phyloP scores from a whole-genome alignment of 2,797 vertebrate genomes.

The Rhynchotus rufescens region DNA sequence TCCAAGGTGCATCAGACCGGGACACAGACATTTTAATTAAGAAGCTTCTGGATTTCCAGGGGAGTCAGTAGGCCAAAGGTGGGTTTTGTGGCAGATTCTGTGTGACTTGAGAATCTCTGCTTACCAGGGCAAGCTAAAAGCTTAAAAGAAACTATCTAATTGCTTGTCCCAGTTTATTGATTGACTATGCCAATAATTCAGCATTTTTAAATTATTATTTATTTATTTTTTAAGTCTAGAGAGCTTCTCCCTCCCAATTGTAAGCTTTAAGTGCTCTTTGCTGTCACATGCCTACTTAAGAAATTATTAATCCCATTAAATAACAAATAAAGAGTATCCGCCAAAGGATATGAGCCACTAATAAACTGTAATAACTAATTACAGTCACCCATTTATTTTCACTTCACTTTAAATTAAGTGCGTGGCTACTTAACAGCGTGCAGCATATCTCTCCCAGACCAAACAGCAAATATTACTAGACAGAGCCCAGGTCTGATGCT shows the following conservation, averaged over 20 bases:
- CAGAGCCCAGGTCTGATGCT: constrained; percentile 47
- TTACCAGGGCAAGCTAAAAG: background rate
- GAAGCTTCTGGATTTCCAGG: background rate
- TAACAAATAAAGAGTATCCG: background rate
- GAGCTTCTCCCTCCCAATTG: fast-evolving
- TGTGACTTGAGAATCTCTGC: background rate
- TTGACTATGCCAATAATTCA: background rate
- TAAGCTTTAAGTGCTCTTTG: background rate
- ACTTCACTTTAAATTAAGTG: constrained; percentile 57
- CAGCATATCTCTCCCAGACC: background rate
- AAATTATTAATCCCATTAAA: constrained; percentile 53
- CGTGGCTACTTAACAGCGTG: constrained; percentile 46
- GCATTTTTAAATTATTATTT: background rate
- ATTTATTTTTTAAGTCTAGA: background rate
- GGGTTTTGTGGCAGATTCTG: background rate
- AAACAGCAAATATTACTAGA: background rate
- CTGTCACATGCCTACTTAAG: constrained; percentile 35
- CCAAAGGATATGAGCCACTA: constrained; percentile 27
- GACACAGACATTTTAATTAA: background rate
- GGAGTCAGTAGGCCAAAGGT: fast-evolving
- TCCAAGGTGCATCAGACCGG: background rate
- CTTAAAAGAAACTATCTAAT: background rate
- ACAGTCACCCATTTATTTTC: constrained; percentile 36
- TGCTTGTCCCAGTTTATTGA: background rate
- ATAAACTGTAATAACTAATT: constrained; percentile 57